Percentiles rank a stretch among this genome's conserved stretches.
These are phyloP conservation scores for Diphyllodes magnificus DNA, from an alignment of 2,113 vertebrate genomes.

Conservation along the genomic window DNA sequence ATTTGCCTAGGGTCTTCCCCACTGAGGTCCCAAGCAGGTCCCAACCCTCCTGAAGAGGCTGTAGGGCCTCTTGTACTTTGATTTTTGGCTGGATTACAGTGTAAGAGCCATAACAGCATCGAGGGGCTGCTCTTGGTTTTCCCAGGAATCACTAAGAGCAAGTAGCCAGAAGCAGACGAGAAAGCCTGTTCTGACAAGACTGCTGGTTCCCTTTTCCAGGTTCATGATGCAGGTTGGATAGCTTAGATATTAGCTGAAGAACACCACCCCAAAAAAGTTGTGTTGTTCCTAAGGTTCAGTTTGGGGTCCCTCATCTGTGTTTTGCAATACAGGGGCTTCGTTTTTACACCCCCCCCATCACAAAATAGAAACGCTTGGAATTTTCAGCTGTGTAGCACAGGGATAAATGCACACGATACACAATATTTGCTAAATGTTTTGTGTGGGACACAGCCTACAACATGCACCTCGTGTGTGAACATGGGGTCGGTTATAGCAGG, in stretches of 20 bases:
- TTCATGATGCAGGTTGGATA: neutral
- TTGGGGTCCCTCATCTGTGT: neutral
- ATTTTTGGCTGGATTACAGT: neutral
- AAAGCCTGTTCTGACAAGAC: neutral
- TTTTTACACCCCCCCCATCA: neutral
- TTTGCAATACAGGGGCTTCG: neutral
- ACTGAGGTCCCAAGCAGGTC: neutral
- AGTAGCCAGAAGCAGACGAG: neutral
- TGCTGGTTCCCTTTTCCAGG: neutral
- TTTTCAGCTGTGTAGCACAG: neutral
- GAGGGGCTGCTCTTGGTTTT: neutral
- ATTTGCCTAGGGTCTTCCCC: neutral
- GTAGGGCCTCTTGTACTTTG: neutral
- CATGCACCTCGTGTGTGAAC: accelerated
- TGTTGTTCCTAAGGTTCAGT: neutral
- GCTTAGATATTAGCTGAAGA: neutral
- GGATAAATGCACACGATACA: neutral
- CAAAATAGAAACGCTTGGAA: neutral
- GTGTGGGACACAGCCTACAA: neutral
- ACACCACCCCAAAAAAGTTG: neutral
- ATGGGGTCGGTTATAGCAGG: accelerated
- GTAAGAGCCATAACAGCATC: neutral
- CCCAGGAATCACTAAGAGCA: neutral
- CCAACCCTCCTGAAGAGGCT: neutral
- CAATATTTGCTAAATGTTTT: neutral